These are phyloP conservation scores for Botrylloides violaceus DNA, from an alignment of 23 tunicate species.

Conservation along the genomic window DNA sequence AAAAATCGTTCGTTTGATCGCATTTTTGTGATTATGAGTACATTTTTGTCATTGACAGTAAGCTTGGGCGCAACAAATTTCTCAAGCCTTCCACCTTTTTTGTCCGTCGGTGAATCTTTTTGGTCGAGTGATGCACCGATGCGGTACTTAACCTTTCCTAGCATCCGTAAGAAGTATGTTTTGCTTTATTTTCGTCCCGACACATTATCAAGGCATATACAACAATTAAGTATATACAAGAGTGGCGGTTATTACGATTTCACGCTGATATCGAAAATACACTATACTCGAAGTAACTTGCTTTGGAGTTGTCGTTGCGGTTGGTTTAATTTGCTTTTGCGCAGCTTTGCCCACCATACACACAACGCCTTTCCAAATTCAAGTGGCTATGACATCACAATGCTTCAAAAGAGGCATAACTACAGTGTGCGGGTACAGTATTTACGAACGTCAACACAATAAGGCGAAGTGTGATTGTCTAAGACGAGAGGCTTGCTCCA, in stretches of 20 bases:
- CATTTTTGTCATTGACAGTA: background rate
- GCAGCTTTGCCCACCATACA: background rate
- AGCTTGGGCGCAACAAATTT: background rate
- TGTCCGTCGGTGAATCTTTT: background rate
- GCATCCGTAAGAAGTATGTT: background rate
- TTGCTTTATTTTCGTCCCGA: too few relatives aligned
- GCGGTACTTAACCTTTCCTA: slow-evolving; percentile 1
- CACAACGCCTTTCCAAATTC: slow-evolving; percentile 7
- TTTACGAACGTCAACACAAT: background rate
- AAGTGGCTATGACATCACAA: slow-evolving; percentile 25
- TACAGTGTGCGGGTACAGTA: background rate
- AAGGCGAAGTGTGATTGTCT: background rate
- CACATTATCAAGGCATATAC: too few relatives aligned
- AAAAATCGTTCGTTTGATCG: background rate
- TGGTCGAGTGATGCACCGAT: background rate
- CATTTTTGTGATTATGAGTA: background rate
- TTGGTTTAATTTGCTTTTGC: background rate
- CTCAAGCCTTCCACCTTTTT: background rate
- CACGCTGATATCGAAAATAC: background rate
- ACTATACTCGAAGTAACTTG: background rate
- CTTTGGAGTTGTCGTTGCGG: too few relatives aligned
- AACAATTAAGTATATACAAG: background rate
- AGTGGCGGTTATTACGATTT: background rate
- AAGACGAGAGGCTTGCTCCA: background rate
- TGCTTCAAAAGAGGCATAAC: background rate